Percentiles rank a stretch among this genome's conserved stretches.
Conservation (phyloP, 2,797 vertebrate genomes). For the Sitta carolinensis region DNA sequence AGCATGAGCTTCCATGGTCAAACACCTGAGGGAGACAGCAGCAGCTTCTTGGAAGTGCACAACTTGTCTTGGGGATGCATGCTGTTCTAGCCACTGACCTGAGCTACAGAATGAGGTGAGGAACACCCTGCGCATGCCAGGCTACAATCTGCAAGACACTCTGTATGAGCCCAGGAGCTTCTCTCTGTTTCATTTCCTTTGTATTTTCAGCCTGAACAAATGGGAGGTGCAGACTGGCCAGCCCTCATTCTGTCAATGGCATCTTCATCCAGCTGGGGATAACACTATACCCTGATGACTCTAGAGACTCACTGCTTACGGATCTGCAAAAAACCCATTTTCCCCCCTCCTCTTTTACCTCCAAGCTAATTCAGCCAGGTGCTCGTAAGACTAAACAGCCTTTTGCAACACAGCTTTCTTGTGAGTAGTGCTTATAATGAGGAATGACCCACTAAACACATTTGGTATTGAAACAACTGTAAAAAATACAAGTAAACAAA, state of each 20-base stretch:
- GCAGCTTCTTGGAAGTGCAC: not conserved
- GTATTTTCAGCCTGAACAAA: not conserved
- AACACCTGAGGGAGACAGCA: not conserved
- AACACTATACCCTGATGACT: accelerated
- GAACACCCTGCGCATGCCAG: not conserved
- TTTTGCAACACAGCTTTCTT: not conserved
- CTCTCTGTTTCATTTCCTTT: not conserved
- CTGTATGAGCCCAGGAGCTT: not conserved
- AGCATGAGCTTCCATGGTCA: accelerated
- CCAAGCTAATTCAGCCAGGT: not conserved
- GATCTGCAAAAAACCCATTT: not conserved
- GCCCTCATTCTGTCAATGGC: not conserved
- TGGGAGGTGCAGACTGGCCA: not conserved
- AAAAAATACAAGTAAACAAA: not conserved
- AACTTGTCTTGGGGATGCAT: not conserved
- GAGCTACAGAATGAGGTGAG: not conserved
- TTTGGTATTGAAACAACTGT: not conserved
- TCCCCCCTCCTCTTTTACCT: not conserved
- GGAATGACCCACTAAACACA: not conserved
- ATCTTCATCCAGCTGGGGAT: not conserved
- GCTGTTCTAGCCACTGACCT: not conserved
- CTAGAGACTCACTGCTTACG: not conserved
- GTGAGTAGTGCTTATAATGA: not conserved
- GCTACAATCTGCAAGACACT: not conserved
- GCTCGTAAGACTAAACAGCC: not conserved